Conservation (phyloP, 2,113 vertebrate genomes). For the Syngnathus scovelli region DNA sequence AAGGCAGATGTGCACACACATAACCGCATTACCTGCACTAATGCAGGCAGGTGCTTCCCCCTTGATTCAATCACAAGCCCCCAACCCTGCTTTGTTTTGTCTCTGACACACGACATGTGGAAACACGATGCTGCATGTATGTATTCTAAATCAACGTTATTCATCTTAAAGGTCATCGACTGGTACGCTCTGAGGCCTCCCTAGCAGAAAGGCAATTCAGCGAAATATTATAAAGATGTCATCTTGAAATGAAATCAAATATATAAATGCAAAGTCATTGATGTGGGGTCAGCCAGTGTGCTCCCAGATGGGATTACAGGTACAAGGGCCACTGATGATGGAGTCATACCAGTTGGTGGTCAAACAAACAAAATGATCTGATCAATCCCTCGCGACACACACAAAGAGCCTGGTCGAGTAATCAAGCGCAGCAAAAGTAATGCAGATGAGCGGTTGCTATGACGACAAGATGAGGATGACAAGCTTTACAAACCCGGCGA, state of each 20-base stretch:
- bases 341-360: constrained; percentile 41
- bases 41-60: constrained; percentile 44
- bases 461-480: constrained; percentile 73
- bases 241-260: no score
- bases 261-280: no score
- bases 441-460: constrained; percentile 73
- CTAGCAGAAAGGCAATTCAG: no score
- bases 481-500: constrained; percentile 27
- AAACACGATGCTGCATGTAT: no score
- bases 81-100: neutral
- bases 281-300: constrained; percentile 3
- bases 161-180: no score
- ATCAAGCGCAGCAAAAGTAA: constrained; percentile 69
- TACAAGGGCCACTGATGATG: constrained; percentile 19
- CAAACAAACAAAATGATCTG: constrained; percentile 41
- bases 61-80: constrained; percentile 25
- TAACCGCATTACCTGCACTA: constrained; percentile 58
- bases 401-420: constrained; percentile 45
- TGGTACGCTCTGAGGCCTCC: no score
- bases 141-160: no score
- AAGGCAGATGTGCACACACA: constrained; percentile 10
- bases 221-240: no score
- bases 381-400: constrained; percentile 32
- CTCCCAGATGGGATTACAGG: constrained; percentile 31
- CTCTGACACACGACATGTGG: no score